Base-by-base conservation (phyloP, 2,888 invertebrate species). In the Leucoptera coffeella region DNA sequence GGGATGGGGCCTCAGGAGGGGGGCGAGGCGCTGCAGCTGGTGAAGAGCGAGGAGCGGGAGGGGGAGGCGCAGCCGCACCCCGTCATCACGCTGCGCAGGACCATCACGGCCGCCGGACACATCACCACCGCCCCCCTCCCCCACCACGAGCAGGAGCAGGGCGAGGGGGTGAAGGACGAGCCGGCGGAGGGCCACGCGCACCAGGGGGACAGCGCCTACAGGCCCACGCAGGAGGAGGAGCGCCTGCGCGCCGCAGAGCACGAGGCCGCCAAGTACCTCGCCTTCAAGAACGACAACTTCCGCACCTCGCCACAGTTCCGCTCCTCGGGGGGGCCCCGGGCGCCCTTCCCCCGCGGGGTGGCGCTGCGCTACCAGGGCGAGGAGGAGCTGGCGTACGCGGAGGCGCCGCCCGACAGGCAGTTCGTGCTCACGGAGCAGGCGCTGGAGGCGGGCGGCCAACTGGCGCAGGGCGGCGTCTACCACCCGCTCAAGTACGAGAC, bases 21-120 rank as follows among this genome's bases (percentile, higher is more conserved):
- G 2, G 42, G 35, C 2, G 60, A 59, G 30, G 67, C 67, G n/a
- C 38, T 67, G 33, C 64, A 67, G 39, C 51, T 65, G 8, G 60
- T 65, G 15, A 65, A 67, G 39, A 56, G 39, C 30, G 67, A 65
- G 36, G 51, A 54, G 13, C 43, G 53, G 4, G 15, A 31, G 7
- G 31, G 33, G 43, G n/a, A 65, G 31, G 36, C 61, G 25, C 53
- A 47, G 29, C 41, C 45, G n/a, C 55, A 52, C 30, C 60, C 65
- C 10, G 78, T 78, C 12, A 78, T 78, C 43, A 77, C 76, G 8
- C 58, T 71, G 14, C 62, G 75, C 7, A 61, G 78, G 25, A 78
- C 77, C 15, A 78, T 78, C 40, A 78, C 77, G 12, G 62, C 78
- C 7, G 65, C 77, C 22, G 78, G 77, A 3, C 77, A 77, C 42